A percentile compares a stretch with the other conserved stretches of the same genome.
phyloP scores from a whole-genome alignment of 2,113 vertebrate genomes.

The Pionites leucogaster region DNA sequence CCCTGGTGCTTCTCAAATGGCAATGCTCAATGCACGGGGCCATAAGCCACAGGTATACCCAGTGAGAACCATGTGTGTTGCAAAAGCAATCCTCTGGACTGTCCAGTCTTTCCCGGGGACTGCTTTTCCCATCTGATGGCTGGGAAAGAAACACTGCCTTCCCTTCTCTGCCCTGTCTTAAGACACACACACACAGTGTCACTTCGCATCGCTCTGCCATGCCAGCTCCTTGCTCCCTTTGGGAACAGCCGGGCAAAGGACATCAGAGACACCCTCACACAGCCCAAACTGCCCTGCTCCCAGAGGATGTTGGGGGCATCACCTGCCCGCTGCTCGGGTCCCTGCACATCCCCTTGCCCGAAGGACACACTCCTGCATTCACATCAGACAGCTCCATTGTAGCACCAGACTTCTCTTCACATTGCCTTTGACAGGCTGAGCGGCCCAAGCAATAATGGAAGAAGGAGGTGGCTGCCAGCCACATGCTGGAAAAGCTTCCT shows the following conservation, averaged over 20 bases:
- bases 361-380: neutral
- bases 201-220: fast-evolving
- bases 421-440: neutral
- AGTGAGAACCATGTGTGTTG: fast-evolving
- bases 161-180: neutral
- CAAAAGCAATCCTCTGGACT: neutral
- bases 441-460: neutral
- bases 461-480: fast-evolving
- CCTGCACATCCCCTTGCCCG: fast-evolving
- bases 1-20: neutral
- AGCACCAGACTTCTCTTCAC: neutral
- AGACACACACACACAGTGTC: fast-evolving
- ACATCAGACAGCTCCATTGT: neutral
- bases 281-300: neutral
- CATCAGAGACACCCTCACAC: fast-evolving
- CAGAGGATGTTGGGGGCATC: fast-evolving
- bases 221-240: fast-evolving
- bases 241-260: neutral
- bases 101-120: fast-evolving
- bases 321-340: fast-evolving
- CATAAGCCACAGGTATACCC: fast-evolving
- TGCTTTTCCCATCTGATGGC: neutral
- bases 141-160: neutral
- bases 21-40: fast-evolving
- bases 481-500: neutral